phyloP scores from a whole-genome alignment of 2,888 invertebrate genomes.

The Acrobasis repandana region DNA sequence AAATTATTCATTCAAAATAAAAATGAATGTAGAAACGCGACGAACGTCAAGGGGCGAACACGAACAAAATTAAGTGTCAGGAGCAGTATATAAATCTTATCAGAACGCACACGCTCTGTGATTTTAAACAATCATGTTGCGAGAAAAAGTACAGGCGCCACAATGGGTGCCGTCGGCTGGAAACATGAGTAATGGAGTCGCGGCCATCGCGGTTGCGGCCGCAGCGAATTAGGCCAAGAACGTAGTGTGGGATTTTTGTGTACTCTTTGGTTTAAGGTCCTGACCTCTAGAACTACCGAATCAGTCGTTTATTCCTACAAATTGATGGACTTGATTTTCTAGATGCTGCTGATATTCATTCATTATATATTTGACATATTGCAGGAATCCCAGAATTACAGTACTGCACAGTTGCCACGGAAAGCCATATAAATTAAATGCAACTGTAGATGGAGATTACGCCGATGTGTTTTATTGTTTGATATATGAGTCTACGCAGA shows the following conservation, averaged over 20 bases:
- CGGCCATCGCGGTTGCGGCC: conserved; percentile 39
- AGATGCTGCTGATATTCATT: too few species aligned
- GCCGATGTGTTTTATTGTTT: too few species aligned
- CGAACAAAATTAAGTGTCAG: conserved; percentile 75
- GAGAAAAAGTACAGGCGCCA: conserved; percentile 55
- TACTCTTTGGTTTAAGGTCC: neutral
- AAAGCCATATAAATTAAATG: too few species aligned
- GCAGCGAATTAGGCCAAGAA: conserved; percentile 23
- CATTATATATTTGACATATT: too few species aligned
- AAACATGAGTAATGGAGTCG: conserved; percentile 59
- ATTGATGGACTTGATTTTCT: neutral
- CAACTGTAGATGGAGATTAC: too few species aligned
- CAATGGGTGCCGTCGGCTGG: conserved; percentile 57
- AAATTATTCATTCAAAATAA: conserved; percentile 6
- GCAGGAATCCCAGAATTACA: too few species aligned
- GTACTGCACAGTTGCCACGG: too few species aligned
- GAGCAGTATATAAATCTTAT: conserved; percentile 73
- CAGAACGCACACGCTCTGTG: conserved; percentile 63
- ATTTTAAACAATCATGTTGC: conserved; percentile 71
- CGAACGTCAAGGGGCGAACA: conserved; percentile 57
- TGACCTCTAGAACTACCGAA: too few species aligned
- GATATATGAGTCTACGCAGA: too few species aligned
- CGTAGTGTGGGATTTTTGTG: conserved; percentile 3
- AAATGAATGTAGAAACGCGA: conserved; percentile 29
- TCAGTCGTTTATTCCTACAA: too few species aligned